A percentile compares a stretch with the other conserved stretches of the same genome.
Evolutionary conservation across 2,888 invertebrate species (phyloP).

Genomic region (Allophyes oxyacanthae): DNA sequence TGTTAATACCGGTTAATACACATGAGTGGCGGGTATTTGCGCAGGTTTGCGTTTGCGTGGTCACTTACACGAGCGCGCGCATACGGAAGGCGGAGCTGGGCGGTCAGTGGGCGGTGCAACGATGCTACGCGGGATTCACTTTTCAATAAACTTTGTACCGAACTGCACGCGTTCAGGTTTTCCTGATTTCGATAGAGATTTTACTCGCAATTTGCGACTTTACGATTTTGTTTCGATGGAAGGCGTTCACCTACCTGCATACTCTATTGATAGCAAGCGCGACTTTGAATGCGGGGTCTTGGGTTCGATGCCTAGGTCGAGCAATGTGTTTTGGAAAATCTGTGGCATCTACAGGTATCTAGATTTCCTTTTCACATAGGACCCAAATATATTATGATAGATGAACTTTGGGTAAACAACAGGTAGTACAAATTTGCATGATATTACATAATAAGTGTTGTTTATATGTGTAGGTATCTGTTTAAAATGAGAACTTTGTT

Average conservation of each 20-base stretch:
- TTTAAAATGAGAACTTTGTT: not conserved
- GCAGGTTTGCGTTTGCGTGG: slow-evolving; percentile 14
- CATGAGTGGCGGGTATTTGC: slow-evolving; percentile 2
- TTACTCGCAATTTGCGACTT: no score
- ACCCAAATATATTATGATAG: not conserved
- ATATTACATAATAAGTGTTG: not conserved
- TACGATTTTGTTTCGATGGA: no score
- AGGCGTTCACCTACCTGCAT: no score
- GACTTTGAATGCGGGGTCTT: not conserved
- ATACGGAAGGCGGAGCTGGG: slow-evolving; percentile 32
- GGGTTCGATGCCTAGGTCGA: slow-evolving; percentile 7
- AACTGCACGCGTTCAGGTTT: slow-evolving; percentile 14
- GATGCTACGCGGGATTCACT: slow-evolving; percentile 3
- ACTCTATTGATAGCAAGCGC: no score
- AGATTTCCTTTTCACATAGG: not conserved
- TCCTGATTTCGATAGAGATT: not conserved
- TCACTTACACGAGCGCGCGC: slow-evolving; percentile 36
- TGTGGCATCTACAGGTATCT: no score
- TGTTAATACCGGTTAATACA: no score
- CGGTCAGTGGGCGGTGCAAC: slow-evolving; percentile 12
- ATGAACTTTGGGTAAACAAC: no score
- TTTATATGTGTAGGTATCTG: not conserved
- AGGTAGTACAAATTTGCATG: no score
- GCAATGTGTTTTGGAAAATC: not conserved
- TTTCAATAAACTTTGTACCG: slow-evolving; percentile 16